Evolutionary conservation across 2,113 vertebrate species (phyloP), one percentile per base, ranked within the genome.

Genomic region (Mus musculus): DNA sequence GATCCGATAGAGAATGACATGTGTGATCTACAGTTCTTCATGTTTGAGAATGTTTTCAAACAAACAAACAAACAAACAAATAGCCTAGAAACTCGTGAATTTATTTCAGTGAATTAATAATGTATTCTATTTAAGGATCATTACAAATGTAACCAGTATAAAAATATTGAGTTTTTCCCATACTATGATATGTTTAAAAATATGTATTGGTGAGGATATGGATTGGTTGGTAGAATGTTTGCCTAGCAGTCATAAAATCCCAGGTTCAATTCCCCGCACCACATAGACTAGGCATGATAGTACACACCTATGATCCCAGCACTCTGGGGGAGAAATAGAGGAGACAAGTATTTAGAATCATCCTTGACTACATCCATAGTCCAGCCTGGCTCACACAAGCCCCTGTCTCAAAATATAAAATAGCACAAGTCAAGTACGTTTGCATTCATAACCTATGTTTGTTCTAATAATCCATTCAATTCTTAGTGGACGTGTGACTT

Each of bases 41-140:
- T n/a, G 65, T 73, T 95, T 88, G 88, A 85, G 19, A 49, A 11
- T 82, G 1, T 73, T 39, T 73, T 22, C 71, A 73, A 22, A 73
- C 71, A 73, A 73, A n/a, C 71, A 73, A 39, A 36, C 26, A 67
- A 67, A 16, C 33, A 71, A 71, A 71, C 67, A 71, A 71, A 36
- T 6, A 42, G 33, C 71, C 36, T 73, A 39, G 71, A 75, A 69
- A 61, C 2, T 73, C 33, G 17, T 89, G 33, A 78, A 93, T 52
- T 86, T 96, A 84, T 92, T 90, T 88, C 71, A 77, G 52, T 46
- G 13, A 85, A 61, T 73, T 77, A 87, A 77, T 90, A 88, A 87
- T 72, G 39, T 46, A 54, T 72, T 91, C 82, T 91, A 69, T 46
- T 61, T 72, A 91, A 75, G 77, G 86, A 67, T 61, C 17, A 78